These are phyloP conservation scores for Etia nguti DNA, from an alignment of 2,113 vertebrate genomes.

Conservation along the genomic window DNA sequence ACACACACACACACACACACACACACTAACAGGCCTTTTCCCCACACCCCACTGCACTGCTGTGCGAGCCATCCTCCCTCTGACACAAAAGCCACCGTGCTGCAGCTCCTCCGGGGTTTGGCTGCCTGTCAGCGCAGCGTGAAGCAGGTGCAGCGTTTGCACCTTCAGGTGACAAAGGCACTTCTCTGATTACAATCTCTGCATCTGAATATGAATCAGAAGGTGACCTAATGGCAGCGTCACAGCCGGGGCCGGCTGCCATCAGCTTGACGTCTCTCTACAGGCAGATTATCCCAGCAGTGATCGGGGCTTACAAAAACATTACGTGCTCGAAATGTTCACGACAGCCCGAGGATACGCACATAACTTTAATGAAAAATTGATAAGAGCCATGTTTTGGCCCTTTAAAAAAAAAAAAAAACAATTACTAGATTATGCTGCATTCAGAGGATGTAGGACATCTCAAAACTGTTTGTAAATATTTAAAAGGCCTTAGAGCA, in stretches of 20 bases:
- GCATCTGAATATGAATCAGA: constrained; percentile 23
- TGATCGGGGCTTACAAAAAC: neutral
- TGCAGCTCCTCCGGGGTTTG: neutral
- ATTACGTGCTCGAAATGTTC: neutral
- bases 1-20: neutral
- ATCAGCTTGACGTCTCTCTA: neutral
- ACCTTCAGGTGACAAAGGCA: constrained; percentile 17
- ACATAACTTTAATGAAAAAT: neutral
- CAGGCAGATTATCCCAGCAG: constrained; percentile 12
- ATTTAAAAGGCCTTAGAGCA: neutral
- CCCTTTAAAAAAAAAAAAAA: too few relatives aligned
- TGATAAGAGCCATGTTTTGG: neutral
- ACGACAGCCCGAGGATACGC: neutral
- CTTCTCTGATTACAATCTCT: neutral
- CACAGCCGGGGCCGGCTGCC: neutral
- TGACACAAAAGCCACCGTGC: neutral
- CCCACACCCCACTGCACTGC: neutral
- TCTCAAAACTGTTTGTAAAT: neutral
- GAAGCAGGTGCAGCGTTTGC: constrained; percentile 7
- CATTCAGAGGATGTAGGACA: neutral
- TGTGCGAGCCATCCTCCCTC: neutral
- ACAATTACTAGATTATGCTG: neutral
- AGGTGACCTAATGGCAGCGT: constrained; percentile 5
- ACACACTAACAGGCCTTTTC: neutral
- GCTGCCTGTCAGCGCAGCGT: neutral